These are phyloP conservation scores for Xiphophorus maculatus DNA, from an alignment of 2,113 vertebrate species.

Conservation along the genomic window DNA sequence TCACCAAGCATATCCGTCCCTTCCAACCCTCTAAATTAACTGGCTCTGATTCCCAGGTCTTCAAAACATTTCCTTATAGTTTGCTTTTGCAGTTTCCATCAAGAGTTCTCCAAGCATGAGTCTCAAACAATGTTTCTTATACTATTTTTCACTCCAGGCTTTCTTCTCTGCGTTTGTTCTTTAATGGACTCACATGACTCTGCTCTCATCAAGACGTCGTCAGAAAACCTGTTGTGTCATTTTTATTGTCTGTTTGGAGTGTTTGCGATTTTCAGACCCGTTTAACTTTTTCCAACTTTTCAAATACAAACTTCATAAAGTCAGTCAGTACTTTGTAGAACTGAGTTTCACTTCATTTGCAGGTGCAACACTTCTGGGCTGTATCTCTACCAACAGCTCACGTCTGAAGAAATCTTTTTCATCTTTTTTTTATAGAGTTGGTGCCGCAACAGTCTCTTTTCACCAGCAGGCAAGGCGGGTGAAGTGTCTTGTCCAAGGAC, in stretches of 20 bases:
- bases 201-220: background rate
- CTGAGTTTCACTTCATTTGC: background rate
- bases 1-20: constrained; percentile 25
- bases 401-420: no score
- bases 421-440: no score
- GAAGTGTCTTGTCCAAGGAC: no score
- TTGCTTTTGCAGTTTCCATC: background rate
- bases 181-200: background rate
- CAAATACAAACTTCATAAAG: background rate
- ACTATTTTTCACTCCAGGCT: background rate
- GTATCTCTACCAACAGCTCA: background rate
- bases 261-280: background rate
- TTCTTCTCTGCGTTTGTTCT: background rate
- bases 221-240: background rate
- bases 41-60: background rate
- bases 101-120: background rate
- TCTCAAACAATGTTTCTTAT: background rate
- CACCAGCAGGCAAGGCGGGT: no score
- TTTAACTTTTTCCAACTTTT: background rate
- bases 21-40: background rate
- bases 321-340: background rate
- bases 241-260: background rate
- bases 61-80: constrained; percentile 6
- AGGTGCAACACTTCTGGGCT: background rate
- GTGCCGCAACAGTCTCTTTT: no score